Conservation (phyloP, 1,140 invertebrate genomes). For the Drosophila fuyamai region DNA sequence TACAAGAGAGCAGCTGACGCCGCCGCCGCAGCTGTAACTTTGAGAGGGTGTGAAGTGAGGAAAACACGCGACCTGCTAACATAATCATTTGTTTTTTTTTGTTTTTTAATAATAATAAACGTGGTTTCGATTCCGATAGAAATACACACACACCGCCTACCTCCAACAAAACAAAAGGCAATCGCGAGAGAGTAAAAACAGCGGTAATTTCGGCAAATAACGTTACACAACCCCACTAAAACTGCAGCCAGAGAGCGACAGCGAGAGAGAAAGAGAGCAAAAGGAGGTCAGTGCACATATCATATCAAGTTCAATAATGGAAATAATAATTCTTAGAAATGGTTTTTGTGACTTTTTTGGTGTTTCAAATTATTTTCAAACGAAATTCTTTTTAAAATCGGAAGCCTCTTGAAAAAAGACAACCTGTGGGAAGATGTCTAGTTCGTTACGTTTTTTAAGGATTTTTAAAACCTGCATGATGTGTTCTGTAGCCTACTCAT, state of each 20-base stretch:
- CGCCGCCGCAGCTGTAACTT: constrained; percentile 27
- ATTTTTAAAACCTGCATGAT: neutral
- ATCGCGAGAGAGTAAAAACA: constrained; percentile 26
- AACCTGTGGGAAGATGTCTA: neutral
- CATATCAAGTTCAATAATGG: constrained; percentile 1
- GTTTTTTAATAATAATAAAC: constrained; percentile 18
- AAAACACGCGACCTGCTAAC: constrained; percentile 41
- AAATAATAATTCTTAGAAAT: neutral
- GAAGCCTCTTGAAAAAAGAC: neutral
- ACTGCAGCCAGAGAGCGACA: constrained; percentile 26
- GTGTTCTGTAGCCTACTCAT: too few species aligned
- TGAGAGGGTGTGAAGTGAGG: constrained; percentile 21
- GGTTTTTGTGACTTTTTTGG: too few species aligned
- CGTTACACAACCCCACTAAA: constrained; percentile 36
- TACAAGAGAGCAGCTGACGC: constrained; percentile 40
- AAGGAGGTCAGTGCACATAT: constrained; percentile 43
- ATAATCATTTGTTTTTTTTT: constrained; percentile 29
- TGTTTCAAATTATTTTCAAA: too few species aligned
- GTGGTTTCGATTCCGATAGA: constrained; percentile 8
- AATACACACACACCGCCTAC: constrained; percentile 18
- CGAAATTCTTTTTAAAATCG: neutral
- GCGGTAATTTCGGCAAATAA: constrained; percentile 20
- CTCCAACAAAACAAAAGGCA: constrained; percentile 1
- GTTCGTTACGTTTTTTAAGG: neutral
- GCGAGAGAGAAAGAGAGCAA: constrained; percentile 1